Conservation (phyloP, 2,113 vertebrate genomes). For the Pseudopodoces humilis region DNA sequence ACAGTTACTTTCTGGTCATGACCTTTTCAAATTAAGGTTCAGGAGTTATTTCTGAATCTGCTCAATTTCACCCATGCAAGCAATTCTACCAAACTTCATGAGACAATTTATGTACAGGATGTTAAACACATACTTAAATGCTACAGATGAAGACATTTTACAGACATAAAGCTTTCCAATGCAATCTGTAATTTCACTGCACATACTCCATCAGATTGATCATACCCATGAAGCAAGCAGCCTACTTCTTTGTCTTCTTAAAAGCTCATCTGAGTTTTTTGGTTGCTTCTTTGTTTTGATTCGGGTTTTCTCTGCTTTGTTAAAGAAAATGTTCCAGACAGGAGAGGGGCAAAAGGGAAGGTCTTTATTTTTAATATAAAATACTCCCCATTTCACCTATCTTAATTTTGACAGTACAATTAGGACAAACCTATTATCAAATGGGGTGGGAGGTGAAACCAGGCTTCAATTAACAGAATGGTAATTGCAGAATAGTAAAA, state of each 20-base stretch:
- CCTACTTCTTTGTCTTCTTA: neutral
- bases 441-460: neutral
- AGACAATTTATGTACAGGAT: neutral
- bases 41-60: neutral
- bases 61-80: neutral
- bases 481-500: neutral
- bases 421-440: neutral
- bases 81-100: neutral
- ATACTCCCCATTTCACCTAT: neutral
- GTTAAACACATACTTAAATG: neutral
- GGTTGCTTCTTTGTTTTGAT: neutral
- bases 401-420: neutral
- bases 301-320: neutral
- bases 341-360: neutral
- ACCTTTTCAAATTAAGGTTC: slow-evolving; percentile 9
- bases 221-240: neutral
- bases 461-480: neutral
- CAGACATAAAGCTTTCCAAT: neutral
- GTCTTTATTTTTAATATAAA: neutral
- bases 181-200: neutral
- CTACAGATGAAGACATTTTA: neutral
- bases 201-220: neutral
- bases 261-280: neutral
- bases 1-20: neutral
- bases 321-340: neutral